These are phyloP conservation scores for Phortica okadai DNA, from an alignment of 2,888 invertebrate genomes.

Conservation along the genomic window DNA sequence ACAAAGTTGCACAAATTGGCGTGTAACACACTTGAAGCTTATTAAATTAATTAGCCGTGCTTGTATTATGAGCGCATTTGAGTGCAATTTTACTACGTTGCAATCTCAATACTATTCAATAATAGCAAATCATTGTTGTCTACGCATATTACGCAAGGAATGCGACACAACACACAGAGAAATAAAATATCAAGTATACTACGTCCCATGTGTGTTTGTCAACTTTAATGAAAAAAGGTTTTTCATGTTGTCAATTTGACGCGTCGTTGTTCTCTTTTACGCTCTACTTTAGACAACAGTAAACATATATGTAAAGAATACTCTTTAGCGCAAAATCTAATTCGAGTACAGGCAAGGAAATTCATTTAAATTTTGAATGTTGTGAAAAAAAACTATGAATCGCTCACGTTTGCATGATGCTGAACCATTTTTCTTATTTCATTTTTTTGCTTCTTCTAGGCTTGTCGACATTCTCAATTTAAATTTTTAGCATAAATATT, in stretches of 20 bases:
- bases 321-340: background rate
- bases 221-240: constrained; percentile 56
- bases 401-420: too few species aligned
- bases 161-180: background rate
- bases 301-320: background rate
- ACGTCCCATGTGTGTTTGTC: background rate
- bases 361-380: background rate
- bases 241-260: constrained; percentile 44
- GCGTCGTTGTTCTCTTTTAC: constrained; percentile 22
- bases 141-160: constrained; percentile 35
- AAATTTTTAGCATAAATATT: constrained; percentile 55
- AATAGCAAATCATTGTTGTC: constrained; percentile 34
- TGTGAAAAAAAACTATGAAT: background rate
- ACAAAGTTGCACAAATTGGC: background rate
- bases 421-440: too few species aligned
- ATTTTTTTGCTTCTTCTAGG: background rate
- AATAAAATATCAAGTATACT: background rate
- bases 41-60: background rate
- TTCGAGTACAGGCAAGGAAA: background rate
- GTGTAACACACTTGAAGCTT: background rate
- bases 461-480: background rate
- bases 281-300: constrained; percentile 57
- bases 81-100: too few species aligned
- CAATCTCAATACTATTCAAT: too few species aligned
- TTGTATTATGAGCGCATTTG: too few species aligned